A percentile compares a stretch with the other conserved stretches of the same genome.
Conservation (phyloP, 2,888 invertebrate genomes). For the Anthoptus insignis region DNA sequence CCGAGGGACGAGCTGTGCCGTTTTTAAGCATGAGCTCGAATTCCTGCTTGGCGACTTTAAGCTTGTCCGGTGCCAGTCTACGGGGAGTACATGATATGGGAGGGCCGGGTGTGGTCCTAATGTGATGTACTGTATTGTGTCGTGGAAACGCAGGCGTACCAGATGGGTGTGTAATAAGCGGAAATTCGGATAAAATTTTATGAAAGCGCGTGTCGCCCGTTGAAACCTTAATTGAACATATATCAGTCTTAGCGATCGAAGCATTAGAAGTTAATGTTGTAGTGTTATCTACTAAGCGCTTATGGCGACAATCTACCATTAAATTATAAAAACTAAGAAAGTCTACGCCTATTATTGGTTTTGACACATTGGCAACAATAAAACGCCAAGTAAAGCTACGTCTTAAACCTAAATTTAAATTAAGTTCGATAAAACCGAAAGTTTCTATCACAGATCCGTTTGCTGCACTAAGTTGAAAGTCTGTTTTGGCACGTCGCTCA, state of each 20-base stretch:
- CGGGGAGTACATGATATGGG: too few species aligned
- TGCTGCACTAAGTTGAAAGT: conserved; percentile 55
- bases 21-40: too few species aligned
- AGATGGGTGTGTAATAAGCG: conserved; percentile 40
- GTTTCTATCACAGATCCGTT: conserved; percentile 54
- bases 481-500: conserved; percentile 35
- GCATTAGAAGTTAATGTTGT: conserved; percentile 37
- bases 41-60: too few species aligned
- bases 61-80: too few species aligned
- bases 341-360: conserved; percentile 60
- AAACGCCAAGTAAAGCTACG: conserved; percentile 55
- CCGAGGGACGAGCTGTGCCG: too few species aligned
- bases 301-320: conserved; percentile 54
- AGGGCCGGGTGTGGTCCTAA: conserved; percentile 33
- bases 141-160: conserved; percentile 48
- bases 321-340: conserved; percentile 56
- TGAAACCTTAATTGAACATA: conserved; percentile 36
- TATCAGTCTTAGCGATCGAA: too few species aligned
- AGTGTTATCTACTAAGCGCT: conserved; percentile 46
- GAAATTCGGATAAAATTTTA: neutral
- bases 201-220: conserved; percentile 34
- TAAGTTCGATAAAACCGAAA: conserved; percentile 39
- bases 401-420: conserved; percentile 42
- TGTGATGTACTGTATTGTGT: conserved; percentile 34
- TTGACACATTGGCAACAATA: conserved; percentile 56